These are phyloP conservation scores for Dendrolimus houi DNA, from an alignment of 2,888 invertebrate species.

Conservation along the genomic window DNA sequence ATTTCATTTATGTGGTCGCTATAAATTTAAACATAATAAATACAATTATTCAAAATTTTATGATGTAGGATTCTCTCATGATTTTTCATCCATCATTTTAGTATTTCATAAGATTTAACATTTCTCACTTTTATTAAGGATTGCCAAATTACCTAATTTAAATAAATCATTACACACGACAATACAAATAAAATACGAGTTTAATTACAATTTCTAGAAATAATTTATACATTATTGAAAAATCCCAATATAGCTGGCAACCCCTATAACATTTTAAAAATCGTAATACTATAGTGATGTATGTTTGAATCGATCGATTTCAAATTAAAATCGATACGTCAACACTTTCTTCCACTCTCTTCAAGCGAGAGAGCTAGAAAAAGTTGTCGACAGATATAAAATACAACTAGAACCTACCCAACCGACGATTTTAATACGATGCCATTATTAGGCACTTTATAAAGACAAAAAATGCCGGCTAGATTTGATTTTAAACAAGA, in stretches of 20 bases:
- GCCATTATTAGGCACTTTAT: constrained; percentile 9
- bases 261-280: background rate
- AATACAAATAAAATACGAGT: background rate
- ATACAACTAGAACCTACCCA: background rate
- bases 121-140: constrained; percentile 6
- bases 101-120: constrained; percentile 30
- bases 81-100: constrained; percentile 21
- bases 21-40: constrained; percentile 17
- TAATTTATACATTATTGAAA: constrained; percentile 20
- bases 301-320: constrained; percentile 19
- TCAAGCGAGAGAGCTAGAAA: background rate
- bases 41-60: constrained; percentile 17
- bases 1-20: constrained; percentile 17
- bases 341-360: constrained; percentile 11
- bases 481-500: constrained; percentile 11
- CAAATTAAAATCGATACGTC: constrained; percentile 17
- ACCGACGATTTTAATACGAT: background rate
- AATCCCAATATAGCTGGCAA: constrained; percentile 3
- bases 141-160: constrained; percentile 5
- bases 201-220: background rate
- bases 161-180: constrained; percentile 10
- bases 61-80: constrained; percentile 35
- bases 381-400: constrained; percentile 1
- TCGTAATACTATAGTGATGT: constrained; percentile 26
- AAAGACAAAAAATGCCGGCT: background rate